Evolutionary conservation across 2,888 invertebrate species (phyloP), one percentile per base, ranked within the genome.

Genomic region (Teleogryllus oceanicus): DNA sequence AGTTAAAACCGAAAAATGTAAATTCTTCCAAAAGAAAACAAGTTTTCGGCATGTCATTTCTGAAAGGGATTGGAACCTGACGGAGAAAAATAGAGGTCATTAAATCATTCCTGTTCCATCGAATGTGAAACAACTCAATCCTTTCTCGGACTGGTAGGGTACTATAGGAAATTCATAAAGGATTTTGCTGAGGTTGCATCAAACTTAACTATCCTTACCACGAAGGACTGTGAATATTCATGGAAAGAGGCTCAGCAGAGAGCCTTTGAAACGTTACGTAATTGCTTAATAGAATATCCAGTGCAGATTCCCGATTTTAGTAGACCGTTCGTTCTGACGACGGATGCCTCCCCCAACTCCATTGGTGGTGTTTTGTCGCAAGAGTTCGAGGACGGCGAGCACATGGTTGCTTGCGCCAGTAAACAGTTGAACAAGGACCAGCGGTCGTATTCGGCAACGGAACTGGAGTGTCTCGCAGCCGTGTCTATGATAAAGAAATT

Each of bases 21-120:
- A 78, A 2, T 50, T n/a, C 21, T 50, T 49, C 18, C 50, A 20
- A 50, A n/a, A n/a, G n/a, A 21, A 50, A 50, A 50, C 16, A 49
- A 16, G 50, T 21, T 78, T 78, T 50, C 21, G 20, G 78, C 50
- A 16, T n/a, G 50, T 50, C 4, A 2, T 78, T 18, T 11, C 50
- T 21, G 50, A n/a, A 49, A 2, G 20, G 16, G 50, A 18, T 12
- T 5, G 12, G 20, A 50, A 21, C n/a, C 20, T n/a, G 8, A 51
- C 18, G n/a, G 21, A 13, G 24, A 11, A 78, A 78, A 50, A 24
- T 78, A 24, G 50, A 13, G 78, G 78, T 13, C 18, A 78, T 78
- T 50, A 18, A n/a, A n/a, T n/a, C n/a, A 11, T 50, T 51, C 78
- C 78, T 11, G 51, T 8, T 50, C 78, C 2, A 11, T 50, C 18